Conservation (phyloP, 2,888 invertebrate genomes). For the Microdon myrmicae region DNA sequence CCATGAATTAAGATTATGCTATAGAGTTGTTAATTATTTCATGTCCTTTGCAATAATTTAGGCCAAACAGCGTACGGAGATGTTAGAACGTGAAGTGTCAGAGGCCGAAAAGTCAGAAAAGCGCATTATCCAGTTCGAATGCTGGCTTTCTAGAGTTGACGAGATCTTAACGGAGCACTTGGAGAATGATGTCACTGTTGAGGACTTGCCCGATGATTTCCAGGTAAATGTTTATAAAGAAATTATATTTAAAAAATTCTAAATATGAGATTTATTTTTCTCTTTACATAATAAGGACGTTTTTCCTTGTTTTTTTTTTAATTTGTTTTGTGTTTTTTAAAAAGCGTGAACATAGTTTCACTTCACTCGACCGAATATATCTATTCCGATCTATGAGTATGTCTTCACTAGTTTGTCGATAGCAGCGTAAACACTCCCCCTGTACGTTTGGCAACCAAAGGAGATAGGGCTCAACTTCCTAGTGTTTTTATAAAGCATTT, state of each 20-base stretch:
- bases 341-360: too few species aligned
- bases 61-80: constrained; percentile 66
- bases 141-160: constrained; percentile 77
- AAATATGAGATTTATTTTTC: background rate
- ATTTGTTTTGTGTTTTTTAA: background rate
- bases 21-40: background rate
- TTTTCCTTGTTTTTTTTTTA: background rate
- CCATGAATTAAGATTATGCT: too few species aligned
- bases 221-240: constrained; percentile 71
- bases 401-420: too few species aligned
- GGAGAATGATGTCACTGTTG: constrained; percentile 80
- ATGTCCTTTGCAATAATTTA: constrained; percentile 17
- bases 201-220: constrained; percentile 82
- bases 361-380: too few species aligned
- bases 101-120: constrained; percentile 83
- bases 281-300: background rate
- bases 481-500: too few species aligned
- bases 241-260: background rate
- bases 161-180: constrained; percentile 76
- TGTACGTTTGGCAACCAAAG: too few species aligned
- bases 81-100: constrained; percentile 77
- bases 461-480: too few species aligned
- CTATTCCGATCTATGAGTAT: too few species aligned
- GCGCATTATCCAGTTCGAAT: constrained; percentile 77
- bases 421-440: too few species aligned